phyloP scores from a whole-genome alignment of 2,113 vertebrate species.

The Corynorhinus townsendii region DNA sequence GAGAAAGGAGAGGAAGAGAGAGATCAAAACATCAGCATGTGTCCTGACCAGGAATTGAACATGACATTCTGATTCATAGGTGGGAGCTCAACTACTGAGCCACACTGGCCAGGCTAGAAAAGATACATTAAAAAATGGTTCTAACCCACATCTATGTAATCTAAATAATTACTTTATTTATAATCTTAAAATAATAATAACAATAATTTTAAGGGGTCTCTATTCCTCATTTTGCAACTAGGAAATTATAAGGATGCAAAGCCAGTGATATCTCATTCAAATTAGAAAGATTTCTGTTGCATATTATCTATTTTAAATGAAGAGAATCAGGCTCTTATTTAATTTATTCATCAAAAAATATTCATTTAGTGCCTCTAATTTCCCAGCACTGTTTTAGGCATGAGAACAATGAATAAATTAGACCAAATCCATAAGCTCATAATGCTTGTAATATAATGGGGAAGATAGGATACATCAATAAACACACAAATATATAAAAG shows the following conservation, averaged over 20 bases:
- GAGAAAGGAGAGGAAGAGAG: no score
- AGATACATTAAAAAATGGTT: not conserved
- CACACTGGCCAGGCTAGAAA: no score
- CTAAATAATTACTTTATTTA: not conserved
- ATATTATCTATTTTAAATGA: not conserved
- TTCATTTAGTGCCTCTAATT: not conserved
- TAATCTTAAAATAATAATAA: not conserved
- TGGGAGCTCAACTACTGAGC: no score
- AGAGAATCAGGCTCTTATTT: not conserved
- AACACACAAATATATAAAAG: not conserved
- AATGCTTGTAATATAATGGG: not conserved
- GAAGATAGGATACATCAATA: not conserved
- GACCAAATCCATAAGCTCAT: not conserved
- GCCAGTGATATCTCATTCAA: not conserved
- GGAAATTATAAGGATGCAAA: not conserved
- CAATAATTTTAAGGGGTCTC: not conserved
- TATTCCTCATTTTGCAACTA: not conserved
- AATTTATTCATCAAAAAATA: slow-evolving; percentile 3
- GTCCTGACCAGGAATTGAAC: no score
- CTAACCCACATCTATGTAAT: not conserved
- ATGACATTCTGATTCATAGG: no score
- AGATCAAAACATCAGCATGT: no score
- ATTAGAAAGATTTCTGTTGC: not conserved
- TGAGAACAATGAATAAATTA: not conserved
- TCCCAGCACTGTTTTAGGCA: not conserved